These are phyloP conservation scores for Salvelinus fontinalis DNA, from an alignment of 2,113 vertebrate genomes.

Conservation along the genomic window DNA sequence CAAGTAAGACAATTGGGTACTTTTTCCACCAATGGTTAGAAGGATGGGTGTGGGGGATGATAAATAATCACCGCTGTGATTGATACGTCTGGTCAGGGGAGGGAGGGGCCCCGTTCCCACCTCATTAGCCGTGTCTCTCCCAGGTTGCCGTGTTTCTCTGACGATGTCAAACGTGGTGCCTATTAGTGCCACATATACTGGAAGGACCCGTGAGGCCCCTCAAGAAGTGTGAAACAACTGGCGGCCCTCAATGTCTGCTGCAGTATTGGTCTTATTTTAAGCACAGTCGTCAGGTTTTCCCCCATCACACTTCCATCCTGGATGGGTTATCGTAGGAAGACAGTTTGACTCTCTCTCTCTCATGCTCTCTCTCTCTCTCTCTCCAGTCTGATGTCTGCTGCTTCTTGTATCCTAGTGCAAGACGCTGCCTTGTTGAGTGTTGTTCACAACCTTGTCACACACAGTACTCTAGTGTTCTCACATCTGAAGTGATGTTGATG, in stretches of 20 bases:
- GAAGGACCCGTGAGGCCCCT: conserved; percentile 38
- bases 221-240: conserved; percentile 30
- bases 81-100: conserved; percentile 56
- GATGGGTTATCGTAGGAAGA: too few relatives aligned
- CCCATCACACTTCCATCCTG: too few relatives aligned
- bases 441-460: conserved; percentile 51
- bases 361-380: too few relatives aligned
- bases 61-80: conserved; percentile 65
- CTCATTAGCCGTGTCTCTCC: conserved; percentile 68
- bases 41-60: background rate
- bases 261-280: conserved; percentile 37
- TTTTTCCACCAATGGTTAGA: too few relatives aligned
- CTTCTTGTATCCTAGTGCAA: conserved; percentile 17
- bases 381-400: background rate
- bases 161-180: conserved; percentile 70
- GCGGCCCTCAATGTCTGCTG: conserved; percentile 16
- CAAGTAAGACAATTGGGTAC: too few relatives aligned
- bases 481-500: conserved; percentile 62
- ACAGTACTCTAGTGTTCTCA: conserved; percentile 54
- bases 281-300: too few relatives aligned
- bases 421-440: conserved; percentile 26
- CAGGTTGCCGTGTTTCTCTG: conserved; percentile 49
- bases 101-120: conserved; percentile 10
- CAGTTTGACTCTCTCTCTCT: too few relatives aligned
- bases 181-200: conserved; percentile 76